Base-by-base conservation (phyloP, 1,140 invertebrate genomes). In the Hermatobates lingyangjiaoensis region DNA sequence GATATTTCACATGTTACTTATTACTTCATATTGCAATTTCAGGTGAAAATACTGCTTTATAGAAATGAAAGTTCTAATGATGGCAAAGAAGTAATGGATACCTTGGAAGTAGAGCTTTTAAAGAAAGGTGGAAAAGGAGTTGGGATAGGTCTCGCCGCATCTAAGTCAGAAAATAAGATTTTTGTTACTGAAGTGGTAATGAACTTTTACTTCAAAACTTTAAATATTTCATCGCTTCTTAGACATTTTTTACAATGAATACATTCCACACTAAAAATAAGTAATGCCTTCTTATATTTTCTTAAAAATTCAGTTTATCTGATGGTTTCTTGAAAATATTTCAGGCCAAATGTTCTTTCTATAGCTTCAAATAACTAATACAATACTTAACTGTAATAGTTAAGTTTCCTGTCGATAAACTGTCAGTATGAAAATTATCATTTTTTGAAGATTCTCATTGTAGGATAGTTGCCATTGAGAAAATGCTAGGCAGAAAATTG, bases 131-230 rank as follows among this genome's bases (percentile, higher is more conserved):
- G 89, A 10, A 86, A 90, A 70, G 89, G 91, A 46, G 73, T 97
- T 3, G 95, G 94, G 0, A 73, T 98, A 28, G 87, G 85, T 57
- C 80, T 95, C 54, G 80, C 89, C 18, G 87, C 85, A n/a, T 80
- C 83, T 45, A 83, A 86, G 58, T 79, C 80, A 60, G 87, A 86
- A 44, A 76, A 80, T 25, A 91, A 92, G 28, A 87, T 94, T 50
- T 97, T 91, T 65, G 82, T 98, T 53, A 88, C 86, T 23, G 93
- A 98, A 65, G 76, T 98, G 62, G 94, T 97, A 65, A 77, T 79
- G 70, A 51, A 30, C 53, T 54, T 45, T 14, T 52, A 39, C 39
- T n/a, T n/a, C 26, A 2, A 18, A n/a, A 1, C 1, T 3, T 1
- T 28, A 34, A 10, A 48, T 12, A 28, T 26, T 12, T n/a, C 5